Conservation (phyloP, 2,797 vertebrate genomes). For the Arrhamphus sclerolepis region DNA sequence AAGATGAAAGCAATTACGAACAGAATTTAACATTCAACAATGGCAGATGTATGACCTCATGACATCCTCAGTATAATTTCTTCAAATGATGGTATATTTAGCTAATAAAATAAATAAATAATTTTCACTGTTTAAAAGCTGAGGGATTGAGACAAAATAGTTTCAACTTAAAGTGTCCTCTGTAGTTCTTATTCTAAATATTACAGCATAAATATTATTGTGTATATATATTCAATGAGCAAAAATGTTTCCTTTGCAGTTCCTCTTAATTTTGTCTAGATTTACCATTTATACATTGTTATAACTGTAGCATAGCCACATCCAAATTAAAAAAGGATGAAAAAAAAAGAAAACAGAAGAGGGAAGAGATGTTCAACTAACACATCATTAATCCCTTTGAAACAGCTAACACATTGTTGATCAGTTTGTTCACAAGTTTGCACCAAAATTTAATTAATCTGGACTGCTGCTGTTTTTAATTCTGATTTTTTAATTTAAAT, state of each 20-base stretch:
- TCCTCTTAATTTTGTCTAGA: slow-evolving; percentile 34
- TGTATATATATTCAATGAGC: slow-evolving; percentile 16
- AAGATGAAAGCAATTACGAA: no score
- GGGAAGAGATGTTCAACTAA: slow-evolving; percentile 4
- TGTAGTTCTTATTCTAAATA: no score
- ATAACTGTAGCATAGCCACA: slow-evolving; percentile 44
- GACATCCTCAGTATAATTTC: no score
- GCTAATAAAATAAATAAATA: no score
- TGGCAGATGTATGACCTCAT: no score
- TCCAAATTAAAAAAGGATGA: slow-evolving; percentile 46
- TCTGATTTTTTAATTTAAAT: slow-evolving; percentile 52
- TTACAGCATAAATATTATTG: no score
- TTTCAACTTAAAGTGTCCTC: no score
- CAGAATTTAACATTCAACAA: no score
- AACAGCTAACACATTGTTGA: slow-evolving; percentile 8
- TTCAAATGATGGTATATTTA: no score
- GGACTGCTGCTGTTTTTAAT: slow-evolving; percentile 51
- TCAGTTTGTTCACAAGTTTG: slow-evolving; percentile 39
- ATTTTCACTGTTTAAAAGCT: no score
- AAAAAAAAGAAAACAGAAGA: background rate
- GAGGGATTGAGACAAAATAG: no score
- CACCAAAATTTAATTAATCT: slow-evolving; percentile 44
- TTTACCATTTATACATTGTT: slow-evolving; percentile 45
- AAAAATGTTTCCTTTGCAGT: slow-evolving; percentile 10
- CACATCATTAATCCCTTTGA: background rate